Conservation (phyloP, 37 sponge, comb jelly and placozoan genomes). For the Hormiphora californensis region DNA sequence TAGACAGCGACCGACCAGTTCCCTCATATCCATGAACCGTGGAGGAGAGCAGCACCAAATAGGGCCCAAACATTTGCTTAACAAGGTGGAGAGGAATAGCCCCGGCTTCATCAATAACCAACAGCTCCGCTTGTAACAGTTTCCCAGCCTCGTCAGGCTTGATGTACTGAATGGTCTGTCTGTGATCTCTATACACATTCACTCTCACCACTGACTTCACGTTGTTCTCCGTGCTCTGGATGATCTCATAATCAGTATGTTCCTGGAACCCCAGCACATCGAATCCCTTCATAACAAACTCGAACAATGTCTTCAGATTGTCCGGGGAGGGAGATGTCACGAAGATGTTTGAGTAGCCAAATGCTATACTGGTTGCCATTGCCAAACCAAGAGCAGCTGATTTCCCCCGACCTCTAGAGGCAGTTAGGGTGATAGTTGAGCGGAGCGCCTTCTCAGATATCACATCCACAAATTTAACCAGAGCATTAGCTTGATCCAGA, state of each 20-base stretch:
- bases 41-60: constrained; percentile 93
- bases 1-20: constrained; percentile 59
- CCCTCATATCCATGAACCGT: constrained; percentile 84
- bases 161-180: constrained; percentile 98
- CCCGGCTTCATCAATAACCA: constrained; percentile 93
- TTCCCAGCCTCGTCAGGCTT: constrained; percentile 76
- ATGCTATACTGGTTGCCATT: constrained; percentile 81
- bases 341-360: constrained; percentile 93
- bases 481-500: constrained; percentile 87
- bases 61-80: constrained; percentile 77
- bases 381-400: constrained; percentile 89
- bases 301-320: constrained; percentile 88
- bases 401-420: constrained; percentile 93
- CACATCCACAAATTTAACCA: constrained; percentile 83
- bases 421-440: constrained; percentile 86
- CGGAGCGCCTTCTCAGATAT: constrained; percentile 88
- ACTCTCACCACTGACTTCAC: constrained; percentile 84
- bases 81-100: constrained; percentile 97
- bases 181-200: constrained; percentile 81
- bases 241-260: constrained; percentile 81
- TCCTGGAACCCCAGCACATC: constrained; percentile 74
- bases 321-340: constrained; percentile 93
- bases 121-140: constrained; percentile 89
- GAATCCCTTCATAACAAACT: constrained; percentile 91
- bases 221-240: constrained; percentile 87